phyloP scores from a whole-genome alignment of 2,888 invertebrate species.

The Nephrocerus scutellatus region DNA sequence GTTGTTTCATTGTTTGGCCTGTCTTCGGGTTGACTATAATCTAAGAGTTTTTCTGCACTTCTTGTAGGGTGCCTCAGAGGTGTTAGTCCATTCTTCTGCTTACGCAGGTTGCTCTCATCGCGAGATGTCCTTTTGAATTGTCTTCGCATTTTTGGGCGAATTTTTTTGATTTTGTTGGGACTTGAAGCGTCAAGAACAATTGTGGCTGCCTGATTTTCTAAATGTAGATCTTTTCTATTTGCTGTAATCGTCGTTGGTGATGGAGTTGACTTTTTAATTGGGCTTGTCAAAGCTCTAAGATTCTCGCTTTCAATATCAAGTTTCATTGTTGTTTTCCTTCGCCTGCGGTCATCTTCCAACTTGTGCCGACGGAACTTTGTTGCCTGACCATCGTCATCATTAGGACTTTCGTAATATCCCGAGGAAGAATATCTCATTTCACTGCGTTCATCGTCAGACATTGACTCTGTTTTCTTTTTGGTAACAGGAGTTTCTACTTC shows the following conservation, averaged over 20 bases:
- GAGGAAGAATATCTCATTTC: constrained; percentile 63
- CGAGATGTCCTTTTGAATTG: constrained; percentile 41
- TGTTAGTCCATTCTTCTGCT: constrained; percentile 26
- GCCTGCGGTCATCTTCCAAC: constrained; percentile 64
- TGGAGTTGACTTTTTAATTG: constrained; percentile 35
- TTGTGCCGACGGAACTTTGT: constrained; percentile 47
- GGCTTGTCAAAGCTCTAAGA: constrained; percentile 51
- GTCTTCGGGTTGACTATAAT: too few species aligned
- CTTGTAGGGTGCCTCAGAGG: constrained; percentile 29
- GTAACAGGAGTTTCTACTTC: constrained; percentile 17
- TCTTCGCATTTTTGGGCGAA: constrained; percentile 46
- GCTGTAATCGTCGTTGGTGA: constrained; percentile 8
- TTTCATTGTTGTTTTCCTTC: constrained; percentile 68
- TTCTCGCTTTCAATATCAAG: constrained; percentile 62
- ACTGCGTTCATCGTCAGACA: constrained; percentile 64
- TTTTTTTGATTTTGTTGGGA: constrained; percentile 45
- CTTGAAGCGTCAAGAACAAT: constrained; percentile 34
- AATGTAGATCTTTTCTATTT: constrained; percentile 31
- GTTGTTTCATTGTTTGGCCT: constrained; percentile 35
- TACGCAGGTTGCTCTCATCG: constrained; percentile 36
- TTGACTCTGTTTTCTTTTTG: constrained; percentile 51
- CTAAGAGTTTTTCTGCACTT: constrained; percentile 34
- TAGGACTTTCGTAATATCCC: constrained; percentile 68
- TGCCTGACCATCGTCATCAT: constrained; percentile 55
- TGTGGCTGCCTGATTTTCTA: constrained; percentile 32